phyloP scores from a whole-genome alignment of 1,140 invertebrate genomes.

The Phthorimaea operculella region DNA sequence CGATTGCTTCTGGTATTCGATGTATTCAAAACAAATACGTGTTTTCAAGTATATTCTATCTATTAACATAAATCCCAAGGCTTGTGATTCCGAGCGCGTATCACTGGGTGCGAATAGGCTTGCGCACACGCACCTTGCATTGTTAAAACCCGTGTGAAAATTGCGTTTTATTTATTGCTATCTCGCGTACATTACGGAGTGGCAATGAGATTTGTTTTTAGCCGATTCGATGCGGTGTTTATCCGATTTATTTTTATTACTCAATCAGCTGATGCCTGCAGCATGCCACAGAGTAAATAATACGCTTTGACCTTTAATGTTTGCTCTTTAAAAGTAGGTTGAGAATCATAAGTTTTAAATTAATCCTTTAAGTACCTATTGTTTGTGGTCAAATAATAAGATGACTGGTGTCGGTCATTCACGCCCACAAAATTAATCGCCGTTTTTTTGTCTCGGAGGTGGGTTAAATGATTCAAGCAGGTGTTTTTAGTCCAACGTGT shows the following conservation, averaged over 20 bases:
- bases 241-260: no score
- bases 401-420: not conserved
- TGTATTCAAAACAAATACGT: not conserved
- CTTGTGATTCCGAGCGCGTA: constrained; percentile 1
- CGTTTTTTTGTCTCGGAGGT: not conserved
- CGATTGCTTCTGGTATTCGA: not conserved
- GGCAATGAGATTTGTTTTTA: no score
- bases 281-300: no score
- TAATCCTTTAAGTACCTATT: no score
- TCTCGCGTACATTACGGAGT: not conserved
- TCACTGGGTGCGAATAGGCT: not conserved
- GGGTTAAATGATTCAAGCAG: not conserved
- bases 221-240: no score
- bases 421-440: constrained; percentile 1
- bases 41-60: not conserved
- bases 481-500: not conserved
- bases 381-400: not conserved
- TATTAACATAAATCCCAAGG: constrained; percentile 3
- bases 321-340: no score
- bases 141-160: constrained; percentile 7
- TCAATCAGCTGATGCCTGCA: no score
- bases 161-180: constrained; percentile 13
- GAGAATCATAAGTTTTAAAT: no score
- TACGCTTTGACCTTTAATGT: no score
- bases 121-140: constrained; percentile 3